Evolutionary conservation across 2,113 vertebrate species (phyloP).

Genomic region (Grus americana): DNA sequence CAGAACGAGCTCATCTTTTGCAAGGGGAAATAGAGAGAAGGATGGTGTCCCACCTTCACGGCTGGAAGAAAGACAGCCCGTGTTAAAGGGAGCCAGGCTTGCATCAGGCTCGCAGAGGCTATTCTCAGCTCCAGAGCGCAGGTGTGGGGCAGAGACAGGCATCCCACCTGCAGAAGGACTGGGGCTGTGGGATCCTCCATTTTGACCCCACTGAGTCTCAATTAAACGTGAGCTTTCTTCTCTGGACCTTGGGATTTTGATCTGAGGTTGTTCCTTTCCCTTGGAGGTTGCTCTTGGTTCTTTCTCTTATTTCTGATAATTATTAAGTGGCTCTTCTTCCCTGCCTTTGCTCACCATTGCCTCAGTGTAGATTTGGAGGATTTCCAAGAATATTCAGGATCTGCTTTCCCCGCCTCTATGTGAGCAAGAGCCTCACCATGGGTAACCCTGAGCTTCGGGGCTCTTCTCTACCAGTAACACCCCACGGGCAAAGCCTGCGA

Average conservation of each 20-base stretch:
- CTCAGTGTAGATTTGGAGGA: background rate
- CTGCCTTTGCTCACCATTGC: background rate
- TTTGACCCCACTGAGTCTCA: background rate
- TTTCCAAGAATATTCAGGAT: background rate
- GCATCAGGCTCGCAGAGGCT: background rate
- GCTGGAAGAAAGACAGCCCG: background rate
- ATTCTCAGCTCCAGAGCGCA: background rate
- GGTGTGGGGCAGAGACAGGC: background rate
- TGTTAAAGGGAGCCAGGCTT: background rate
- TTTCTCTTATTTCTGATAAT: background rate
- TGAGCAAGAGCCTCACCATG: background rate
- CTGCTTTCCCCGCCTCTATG: background rate
- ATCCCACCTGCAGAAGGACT: background rate
- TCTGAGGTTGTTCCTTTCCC: background rate
- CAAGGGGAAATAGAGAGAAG: background rate
- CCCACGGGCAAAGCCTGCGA: accelerated
- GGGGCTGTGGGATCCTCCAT: background rate
- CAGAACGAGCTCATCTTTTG: background rate
- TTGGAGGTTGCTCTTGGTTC: background rate
- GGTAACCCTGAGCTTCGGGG: background rate
- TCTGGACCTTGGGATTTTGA: background rate
- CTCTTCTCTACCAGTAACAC: background rate
- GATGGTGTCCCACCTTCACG: background rate
- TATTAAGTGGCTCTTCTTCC: background rate
- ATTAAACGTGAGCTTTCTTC: background rate